These are phyloP conservation scores for Chrysochloris asiatica DNA, from an alignment of 2,113 vertebrate species.

Conservation along the genomic window DNA sequence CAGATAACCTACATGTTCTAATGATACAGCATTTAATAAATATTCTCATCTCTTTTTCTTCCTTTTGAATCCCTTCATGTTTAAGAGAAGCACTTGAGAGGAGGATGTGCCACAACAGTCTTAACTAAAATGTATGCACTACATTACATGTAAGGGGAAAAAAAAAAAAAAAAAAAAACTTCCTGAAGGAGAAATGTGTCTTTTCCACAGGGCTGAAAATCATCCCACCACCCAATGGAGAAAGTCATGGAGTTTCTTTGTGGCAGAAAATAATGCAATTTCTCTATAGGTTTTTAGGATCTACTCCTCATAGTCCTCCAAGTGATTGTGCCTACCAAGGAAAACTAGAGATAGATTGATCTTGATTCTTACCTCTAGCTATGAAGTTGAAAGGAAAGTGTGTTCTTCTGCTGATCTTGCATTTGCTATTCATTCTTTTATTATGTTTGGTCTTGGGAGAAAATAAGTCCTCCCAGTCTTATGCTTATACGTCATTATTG, in stretches of 20 bases:
- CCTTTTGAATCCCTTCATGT: fast-evolving
- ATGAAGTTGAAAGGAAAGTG: not conserved
- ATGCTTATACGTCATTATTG: not conserved
- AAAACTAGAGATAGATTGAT: not conserved
- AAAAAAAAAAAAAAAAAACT: not conserved
- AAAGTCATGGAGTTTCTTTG: not conserved
- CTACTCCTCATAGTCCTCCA: not conserved
- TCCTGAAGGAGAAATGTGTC: not conserved
- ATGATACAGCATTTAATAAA: not conserved
- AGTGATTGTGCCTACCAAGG: not conserved
- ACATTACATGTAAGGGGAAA: not conserved
- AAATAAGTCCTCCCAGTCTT: not conserved
- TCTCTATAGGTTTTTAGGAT: no score
- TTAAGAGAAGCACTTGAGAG: not conserved
- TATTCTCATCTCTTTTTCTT: not conserved
- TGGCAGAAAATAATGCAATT: not conserved
- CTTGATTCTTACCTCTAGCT: not conserved
- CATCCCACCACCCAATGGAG: not conserved
- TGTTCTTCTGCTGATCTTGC: not conserved
- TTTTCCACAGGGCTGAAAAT: not conserved
- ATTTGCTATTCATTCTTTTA: not conserved
- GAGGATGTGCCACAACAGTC: not conserved
- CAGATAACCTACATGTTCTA: not conserved
- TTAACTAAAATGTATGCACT: not conserved
- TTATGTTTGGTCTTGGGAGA: not conserved